Percentiles rank a stretch among this genome's conserved stretches.
These are phyloP conservation scores for Scolanthus callimorphus DNA, from an alignment of 92 coral and sea anemone species.

Conservation along the genomic window DNA sequence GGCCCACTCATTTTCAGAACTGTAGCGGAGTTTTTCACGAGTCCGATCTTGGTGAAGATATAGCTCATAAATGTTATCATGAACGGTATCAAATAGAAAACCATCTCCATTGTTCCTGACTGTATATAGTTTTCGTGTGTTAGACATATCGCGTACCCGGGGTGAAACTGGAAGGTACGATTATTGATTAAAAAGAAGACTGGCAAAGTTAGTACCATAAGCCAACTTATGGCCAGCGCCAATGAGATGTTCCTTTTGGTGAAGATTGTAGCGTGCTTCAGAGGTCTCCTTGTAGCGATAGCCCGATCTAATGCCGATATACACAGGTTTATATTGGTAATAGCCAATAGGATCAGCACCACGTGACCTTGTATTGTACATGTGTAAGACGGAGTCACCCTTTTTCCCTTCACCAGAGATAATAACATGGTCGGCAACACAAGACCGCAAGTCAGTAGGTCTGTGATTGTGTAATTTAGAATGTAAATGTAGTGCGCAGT, in stretches of 20 bases:
- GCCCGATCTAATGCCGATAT: slow-evolving; percentile 25
- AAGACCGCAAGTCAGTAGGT: slow-evolving; percentile 1
- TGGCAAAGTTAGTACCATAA: slow-evolving; percentile 22
- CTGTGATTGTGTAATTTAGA: slow-evolving; percentile 16
- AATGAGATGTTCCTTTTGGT: slow-evolving; percentile 9
- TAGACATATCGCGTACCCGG: slow-evolving; percentile 31
- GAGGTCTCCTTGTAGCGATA: slow-evolving; percentile 10
- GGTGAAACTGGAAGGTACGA: slow-evolving; percentile 17
- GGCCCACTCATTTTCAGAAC: neutral
- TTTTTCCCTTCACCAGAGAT: slow-evolving; percentile 19
- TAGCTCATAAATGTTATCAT: slow-evolving; percentile 9
- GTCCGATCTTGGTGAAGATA: neutral
- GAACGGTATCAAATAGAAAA: slow-evolving; percentile 13
- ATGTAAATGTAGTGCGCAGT: slow-evolving; percentile 16
- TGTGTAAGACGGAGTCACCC: slow-evolving; percentile 3
- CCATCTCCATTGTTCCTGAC: slow-evolving; percentile 12
- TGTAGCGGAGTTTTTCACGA: neutral
- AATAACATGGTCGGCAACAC: slow-evolving; percentile 20
- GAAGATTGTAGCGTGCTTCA: slow-evolving; percentile 5
- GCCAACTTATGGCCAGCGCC: slow-evolving; percentile 23
- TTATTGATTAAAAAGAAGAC: slow-evolving; percentile 5
- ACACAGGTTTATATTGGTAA: slow-evolving; percentile 9
- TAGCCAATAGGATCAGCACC: slow-evolving; percentile 4
- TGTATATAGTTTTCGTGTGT: slow-evolving; percentile 13
- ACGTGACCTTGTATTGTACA: slow-evolving; percentile 36